Conservation (phyloP, 2,797 vertebrate species). For the Myiotriccus ornatus region DNA sequence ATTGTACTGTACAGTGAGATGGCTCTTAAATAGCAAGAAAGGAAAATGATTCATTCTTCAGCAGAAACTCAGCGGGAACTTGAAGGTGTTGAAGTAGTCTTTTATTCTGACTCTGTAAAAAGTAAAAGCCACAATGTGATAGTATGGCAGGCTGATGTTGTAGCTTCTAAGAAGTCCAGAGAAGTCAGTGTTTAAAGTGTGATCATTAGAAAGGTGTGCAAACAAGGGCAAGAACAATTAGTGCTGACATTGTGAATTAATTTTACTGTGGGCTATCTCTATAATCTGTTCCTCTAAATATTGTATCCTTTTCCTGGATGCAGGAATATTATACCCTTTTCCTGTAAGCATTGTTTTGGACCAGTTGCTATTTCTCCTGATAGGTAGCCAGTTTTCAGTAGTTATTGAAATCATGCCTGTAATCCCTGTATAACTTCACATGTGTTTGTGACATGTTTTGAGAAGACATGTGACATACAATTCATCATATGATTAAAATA, state of each 20-base stretch:
- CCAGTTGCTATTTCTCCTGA: not conserved
- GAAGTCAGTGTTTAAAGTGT: not conserved
- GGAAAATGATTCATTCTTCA: not conserved
- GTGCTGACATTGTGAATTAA: not conserved
- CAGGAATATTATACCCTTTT: not conserved
- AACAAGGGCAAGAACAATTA: not conserved
- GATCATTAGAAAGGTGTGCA: not conserved
- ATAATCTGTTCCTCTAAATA: not conserved
- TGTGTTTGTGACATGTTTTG: not conserved
- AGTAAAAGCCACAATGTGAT: not conserved
- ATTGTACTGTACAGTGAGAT: not conserved
- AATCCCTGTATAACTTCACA: not conserved
- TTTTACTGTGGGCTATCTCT: not conserved
- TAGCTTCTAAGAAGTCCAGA: not conserved
- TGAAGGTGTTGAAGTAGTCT: not conserved
- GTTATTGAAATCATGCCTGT: not conserved
- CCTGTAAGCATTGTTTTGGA: not conserved
- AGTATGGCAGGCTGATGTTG: not conserved
- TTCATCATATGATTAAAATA: not conserved
- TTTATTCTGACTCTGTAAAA: not conserved
- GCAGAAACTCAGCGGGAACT: not conserved
- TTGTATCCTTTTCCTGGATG: not conserved
- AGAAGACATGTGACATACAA: not conserved
- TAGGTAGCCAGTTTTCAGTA: not conserved
- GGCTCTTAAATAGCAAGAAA: not conserved